These are phyloP conservation scores for Lacerta agilis DNA, from an alignment of 2,797 vertebrate species.

Conservation along the genomic window DNA sequence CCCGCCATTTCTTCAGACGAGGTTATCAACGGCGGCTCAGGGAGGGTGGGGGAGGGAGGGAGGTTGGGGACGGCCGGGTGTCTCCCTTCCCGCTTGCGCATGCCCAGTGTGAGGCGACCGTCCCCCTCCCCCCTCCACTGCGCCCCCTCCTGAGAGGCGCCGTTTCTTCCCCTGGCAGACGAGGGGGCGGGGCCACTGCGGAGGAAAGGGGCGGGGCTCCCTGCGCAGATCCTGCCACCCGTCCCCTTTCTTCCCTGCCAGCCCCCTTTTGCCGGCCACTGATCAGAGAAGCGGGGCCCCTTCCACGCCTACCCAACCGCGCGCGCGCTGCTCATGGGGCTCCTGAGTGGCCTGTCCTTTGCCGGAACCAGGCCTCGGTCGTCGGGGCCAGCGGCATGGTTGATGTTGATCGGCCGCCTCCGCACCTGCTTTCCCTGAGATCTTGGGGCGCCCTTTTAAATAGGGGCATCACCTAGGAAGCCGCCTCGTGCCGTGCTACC, in stretches of 20 bases:
- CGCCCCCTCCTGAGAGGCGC: background rate
- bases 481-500: no score
- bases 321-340: background rate
- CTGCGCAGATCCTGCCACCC: background rate
- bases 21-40: background rate
- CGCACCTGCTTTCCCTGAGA: background rate
- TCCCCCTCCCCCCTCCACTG: background rate
- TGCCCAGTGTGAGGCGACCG: background rate
- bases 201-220: background rate
- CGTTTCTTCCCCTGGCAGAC: background rate
- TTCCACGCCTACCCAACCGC: background rate
- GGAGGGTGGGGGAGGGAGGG: background rate
- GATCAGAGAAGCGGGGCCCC: no score
- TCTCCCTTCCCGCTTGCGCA: background rate
- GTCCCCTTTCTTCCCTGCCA: background rate
- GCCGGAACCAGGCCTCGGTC: background rate
- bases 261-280: no score
- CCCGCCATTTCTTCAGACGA: no score
- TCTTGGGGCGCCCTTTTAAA: background rate
- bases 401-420: background rate
- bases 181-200: background rate
- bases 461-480: no score
- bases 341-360: background rate
- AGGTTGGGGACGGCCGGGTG: slow-evolving; percentile 76
- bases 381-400: background rate